phyloP scores from a whole-genome alignment of 2,113 vertebrate genomes.

The Apodemus speciosus region DNA sequence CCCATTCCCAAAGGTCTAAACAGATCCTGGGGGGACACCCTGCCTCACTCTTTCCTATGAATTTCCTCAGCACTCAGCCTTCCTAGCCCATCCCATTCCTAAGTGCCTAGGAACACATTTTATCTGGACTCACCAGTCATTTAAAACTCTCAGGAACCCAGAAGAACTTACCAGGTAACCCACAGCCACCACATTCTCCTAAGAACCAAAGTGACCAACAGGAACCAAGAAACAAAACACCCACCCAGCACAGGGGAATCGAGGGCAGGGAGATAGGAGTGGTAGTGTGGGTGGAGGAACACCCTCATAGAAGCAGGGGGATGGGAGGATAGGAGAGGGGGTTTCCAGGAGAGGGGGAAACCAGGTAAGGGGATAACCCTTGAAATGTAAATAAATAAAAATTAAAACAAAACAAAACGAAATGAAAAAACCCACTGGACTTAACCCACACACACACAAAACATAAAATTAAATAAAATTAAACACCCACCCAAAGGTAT shows the following conservation, averaged over 20 bases:
- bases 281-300: no score
- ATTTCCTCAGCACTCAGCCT: neutral
- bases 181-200: neutral
- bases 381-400: no score
- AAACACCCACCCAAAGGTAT: neutral
- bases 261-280: no score
- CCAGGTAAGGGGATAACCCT: no score
- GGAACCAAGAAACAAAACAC: neutral
- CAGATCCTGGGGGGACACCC: neutral
- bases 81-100: neutral
- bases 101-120: neutral
- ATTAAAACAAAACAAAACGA: no score
- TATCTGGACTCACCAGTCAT: neutral
- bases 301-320: no score
- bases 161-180: neutral
- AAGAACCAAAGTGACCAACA: neutral
- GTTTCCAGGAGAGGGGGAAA: no score
- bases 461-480: neutral
- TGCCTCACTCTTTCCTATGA: neutral
- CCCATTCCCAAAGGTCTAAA: neutral
- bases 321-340: no score
- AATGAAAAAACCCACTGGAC: no score
- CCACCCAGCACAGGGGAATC: neutral
- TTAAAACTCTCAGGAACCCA: neutral
- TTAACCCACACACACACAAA: no score